A percentile compares a stretch with the other conserved stretches of the same genome.
These are phyloP conservation scores for Siniperca obscura DNA, from an alignment of 2,797 vertebrate species.

Conservation along the genomic window DNA sequence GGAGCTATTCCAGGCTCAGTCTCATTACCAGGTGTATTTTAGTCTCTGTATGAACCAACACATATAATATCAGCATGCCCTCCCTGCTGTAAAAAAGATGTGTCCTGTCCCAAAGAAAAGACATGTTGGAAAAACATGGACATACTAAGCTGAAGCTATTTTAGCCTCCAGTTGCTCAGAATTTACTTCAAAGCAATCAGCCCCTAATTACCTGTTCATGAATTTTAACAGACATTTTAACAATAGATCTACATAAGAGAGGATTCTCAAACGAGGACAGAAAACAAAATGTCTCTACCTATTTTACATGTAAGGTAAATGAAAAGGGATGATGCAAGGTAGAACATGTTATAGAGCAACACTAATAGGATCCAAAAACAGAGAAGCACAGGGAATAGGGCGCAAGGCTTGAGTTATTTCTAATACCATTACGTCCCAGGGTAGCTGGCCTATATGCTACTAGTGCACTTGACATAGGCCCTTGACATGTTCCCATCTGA, in stretches of 20 bases:
- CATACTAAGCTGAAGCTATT: neutral
- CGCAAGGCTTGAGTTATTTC: slow-evolving; percentile 67
- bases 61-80: slow-evolving; percentile 41
- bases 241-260: neutral
- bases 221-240: slow-evolving; percentile 16
- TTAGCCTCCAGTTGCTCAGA: slow-evolving; percentile 6
- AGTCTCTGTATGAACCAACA: slow-evolving; percentile 45
- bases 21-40: slow-evolving; percentile 62
- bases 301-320: slow-evolving; percentile 26
- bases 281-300: slow-evolving; percentile 1
- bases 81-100: slow-evolving; percentile 40
- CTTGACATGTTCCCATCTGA: slow-evolving; percentile 59
- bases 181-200: slow-evolving; percentile 23
- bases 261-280: slow-evolving; percentile 13
- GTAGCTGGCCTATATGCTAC: slow-evolving; percentile 75
- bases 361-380: slow-evolving; percentile 54
- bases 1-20: slow-evolving; percentile 56
- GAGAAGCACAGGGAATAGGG: slow-evolving; percentile 49
- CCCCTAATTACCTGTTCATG: slow-evolving; percentile 7
- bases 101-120: slow-evolving; percentile 15
- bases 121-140: slow-evolving; percentile 2
- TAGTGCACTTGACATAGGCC: slow-evolving; percentile 60
- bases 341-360: slow-evolving; percentile 38
- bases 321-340: slow-evolving; percentile 26
- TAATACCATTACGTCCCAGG: slow-evolving; percentile 65